Conservation (phyloP, 2,888 invertebrate species). For the Microctonus hyperodae region DNA sequence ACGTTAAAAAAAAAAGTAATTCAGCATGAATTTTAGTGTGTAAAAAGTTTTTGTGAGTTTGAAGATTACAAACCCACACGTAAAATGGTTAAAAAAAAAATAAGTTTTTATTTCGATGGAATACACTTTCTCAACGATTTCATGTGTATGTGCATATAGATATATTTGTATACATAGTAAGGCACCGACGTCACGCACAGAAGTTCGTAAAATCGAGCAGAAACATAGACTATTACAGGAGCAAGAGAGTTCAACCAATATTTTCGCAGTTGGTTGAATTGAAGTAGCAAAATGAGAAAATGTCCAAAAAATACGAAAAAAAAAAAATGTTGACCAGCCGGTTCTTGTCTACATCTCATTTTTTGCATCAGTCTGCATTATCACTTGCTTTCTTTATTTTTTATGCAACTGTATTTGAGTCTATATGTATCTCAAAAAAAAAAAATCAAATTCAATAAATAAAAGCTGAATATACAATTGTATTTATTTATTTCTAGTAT, state of each 20-base stretch:
- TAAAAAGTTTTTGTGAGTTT: conserved; percentile 1
- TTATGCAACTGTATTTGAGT: neutral
- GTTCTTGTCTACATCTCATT: neutral
- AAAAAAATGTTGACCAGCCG: neutral
- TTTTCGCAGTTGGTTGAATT: neutral
- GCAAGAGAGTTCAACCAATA: neutral
- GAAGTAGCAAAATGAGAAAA: neutral
- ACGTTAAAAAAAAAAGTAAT: neutral
- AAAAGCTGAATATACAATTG: too few species aligned
- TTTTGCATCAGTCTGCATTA: neutral
- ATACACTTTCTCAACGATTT: neutral
- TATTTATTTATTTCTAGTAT: too few species aligned
- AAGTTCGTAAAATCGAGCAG: neutral
- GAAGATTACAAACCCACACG: neutral
- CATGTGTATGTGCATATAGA: neutral
- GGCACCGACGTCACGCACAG: neutral
- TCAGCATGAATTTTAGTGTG: neutral
- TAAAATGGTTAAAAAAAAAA: neutral
- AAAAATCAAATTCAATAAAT: too few species aligned
- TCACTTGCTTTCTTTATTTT: neutral
- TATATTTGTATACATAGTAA: too few species aligned
- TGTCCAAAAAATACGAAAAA: neutral
- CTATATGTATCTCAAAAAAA: neutral
- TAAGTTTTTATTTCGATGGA: neutral
- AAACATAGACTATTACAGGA: neutral